These are phyloP conservation scores for Labeo calbasu DNA, from an alignment of 2,797 vertebrate genomes.

Conservation along the genomic window DNA sequence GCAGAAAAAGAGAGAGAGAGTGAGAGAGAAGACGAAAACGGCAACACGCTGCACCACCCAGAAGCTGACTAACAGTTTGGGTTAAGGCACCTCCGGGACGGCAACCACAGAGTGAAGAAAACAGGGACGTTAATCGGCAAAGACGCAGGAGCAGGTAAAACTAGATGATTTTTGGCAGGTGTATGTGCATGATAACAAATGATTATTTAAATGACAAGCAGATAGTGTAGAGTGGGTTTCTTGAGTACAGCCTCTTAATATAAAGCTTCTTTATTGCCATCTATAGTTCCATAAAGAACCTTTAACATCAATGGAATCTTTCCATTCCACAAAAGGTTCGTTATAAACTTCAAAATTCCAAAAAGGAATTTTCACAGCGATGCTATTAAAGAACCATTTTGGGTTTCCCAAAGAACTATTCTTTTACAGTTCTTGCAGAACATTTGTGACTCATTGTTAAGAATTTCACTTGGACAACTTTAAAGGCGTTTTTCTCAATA, in stretches of 20 bases:
- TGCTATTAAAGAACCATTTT: not conserved
- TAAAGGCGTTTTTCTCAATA: too few species aligned
- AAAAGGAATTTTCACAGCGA: not conserved
- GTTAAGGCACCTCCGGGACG: slow-evolving; percentile 36
- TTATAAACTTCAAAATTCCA: not conserved
- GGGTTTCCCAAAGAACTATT: not conserved
- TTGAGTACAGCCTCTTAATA: not conserved
- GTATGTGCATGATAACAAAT: slow-evolving; percentile 3
- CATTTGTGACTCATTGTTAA: not conserved
- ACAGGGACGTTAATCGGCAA: slow-evolving; percentile 21
- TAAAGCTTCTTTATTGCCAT: not conserved
- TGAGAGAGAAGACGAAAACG: slow-evolving; percentile 46
- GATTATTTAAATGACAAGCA: slow-evolving; percentile 6
- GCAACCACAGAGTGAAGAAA: slow-evolving; percentile 24
- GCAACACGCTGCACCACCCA: slow-evolving; percentile 47
- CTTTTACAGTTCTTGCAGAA: not conserved
- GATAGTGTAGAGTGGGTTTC: not conserved
- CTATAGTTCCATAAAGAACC: not conserved
- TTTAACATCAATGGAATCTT: not conserved
- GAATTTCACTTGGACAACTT: too few species aligned
- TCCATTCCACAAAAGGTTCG: not conserved
- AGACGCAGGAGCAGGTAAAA: slow-evolving; percentile 53
- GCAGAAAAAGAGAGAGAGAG: slow-evolving; percentile 42
- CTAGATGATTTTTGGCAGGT: not conserved
- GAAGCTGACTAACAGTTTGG: slow-evolving; percentile 50